Percentiles rank a stretch among this genome's conserved stretches.
Evolutionary conservation across 2,797 vertebrate species (phyloP).

Genomic region (Anisognathus igniventris): DNA sequence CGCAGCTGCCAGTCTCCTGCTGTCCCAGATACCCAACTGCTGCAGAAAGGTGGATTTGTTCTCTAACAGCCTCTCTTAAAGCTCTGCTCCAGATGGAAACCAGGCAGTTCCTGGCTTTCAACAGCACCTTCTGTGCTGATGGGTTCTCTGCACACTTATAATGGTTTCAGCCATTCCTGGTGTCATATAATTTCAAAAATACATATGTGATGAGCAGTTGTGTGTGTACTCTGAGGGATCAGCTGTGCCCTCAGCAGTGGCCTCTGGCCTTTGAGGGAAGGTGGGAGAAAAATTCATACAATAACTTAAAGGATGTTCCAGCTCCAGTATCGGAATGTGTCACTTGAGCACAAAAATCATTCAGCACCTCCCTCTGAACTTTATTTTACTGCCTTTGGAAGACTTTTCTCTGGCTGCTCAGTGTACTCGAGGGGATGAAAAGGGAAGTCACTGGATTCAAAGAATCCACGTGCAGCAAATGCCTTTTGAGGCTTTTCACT

Average conservation of each 20-base stretch:
- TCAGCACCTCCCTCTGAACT: not conserved
- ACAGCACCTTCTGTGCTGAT: rapidly evolving
- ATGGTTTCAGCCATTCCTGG: not conserved
- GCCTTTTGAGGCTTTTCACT: not conserved
- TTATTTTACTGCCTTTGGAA: not conserved
- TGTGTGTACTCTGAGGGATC: not conserved
- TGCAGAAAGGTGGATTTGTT: not conserved
- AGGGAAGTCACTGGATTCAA: constrained; percentile 8
- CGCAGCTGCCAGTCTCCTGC: not conserved
- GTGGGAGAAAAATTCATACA: not conserved
- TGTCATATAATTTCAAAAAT: rapidly evolving
- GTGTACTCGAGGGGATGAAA: not conserved
- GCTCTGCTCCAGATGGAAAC: not conserved
- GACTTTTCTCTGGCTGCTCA: not conserved
- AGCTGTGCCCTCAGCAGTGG: not conserved
- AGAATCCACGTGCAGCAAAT: constrained; percentile 2
- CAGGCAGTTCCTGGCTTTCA: not conserved
- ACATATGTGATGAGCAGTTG: rapidly evolving
- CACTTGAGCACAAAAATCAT: not conserved
- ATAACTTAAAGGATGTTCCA: not conserved
- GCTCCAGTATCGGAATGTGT: not conserved
- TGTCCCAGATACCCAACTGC: not conserved
- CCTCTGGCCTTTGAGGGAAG: not conserved
- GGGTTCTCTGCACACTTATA: not conserved
- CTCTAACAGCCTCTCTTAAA: not conserved